Evolutionary conservation across 2,113 vertebrate genomes (phyloP), one percentile per base, ranked within the genome.

Genomic region (Notiomystis cincta): DNA sequence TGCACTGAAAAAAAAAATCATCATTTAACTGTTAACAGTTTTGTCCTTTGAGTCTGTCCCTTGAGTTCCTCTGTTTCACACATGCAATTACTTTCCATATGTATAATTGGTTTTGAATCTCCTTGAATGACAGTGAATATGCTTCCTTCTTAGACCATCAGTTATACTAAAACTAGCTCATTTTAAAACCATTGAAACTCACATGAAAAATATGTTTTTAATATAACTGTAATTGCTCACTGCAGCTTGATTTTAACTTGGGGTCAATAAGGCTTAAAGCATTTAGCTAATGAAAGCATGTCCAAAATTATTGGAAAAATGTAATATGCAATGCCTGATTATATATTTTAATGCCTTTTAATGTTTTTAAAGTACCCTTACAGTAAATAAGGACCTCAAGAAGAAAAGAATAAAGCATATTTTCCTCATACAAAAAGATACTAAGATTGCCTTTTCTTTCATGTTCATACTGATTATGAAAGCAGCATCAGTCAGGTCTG

Each of bases 221-320:
- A 90, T 83, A 11, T 90, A 92, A 76, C 58, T 88, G 48, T 85
- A 60, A 86, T 85, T 78, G 23, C 54, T 94, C 73, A 90, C 25
- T 44, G 22, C 27, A 86, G 22, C 37, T 95, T 90, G 89, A 54
- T 87, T 95, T 97, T 89, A 71, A 66, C 37, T 87, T 70, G 83
- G 82, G 86, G 35, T 66, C 44, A 88, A 15, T 89, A 93, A 89
- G 14, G 19, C 84, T 81, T 70, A 66, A 84, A 95, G 38, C 38
- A 53, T 62, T 92, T 93, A 70, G n/a, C 38, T 66, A 96, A 75
- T 67, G 70, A 93, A 11, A 83, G 14, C 64, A 56, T 76, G 90
- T 58, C 18, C 4, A 75, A 92, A 51, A 51, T 48, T 87, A 67
- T 50, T n/a, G 87, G 81, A 89, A 56, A 15, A 91, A 82, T 40